phyloP scores from a whole-genome alignment of 2,888 invertebrate genomes.

The Synanthedon tipuliformis region DNA sequence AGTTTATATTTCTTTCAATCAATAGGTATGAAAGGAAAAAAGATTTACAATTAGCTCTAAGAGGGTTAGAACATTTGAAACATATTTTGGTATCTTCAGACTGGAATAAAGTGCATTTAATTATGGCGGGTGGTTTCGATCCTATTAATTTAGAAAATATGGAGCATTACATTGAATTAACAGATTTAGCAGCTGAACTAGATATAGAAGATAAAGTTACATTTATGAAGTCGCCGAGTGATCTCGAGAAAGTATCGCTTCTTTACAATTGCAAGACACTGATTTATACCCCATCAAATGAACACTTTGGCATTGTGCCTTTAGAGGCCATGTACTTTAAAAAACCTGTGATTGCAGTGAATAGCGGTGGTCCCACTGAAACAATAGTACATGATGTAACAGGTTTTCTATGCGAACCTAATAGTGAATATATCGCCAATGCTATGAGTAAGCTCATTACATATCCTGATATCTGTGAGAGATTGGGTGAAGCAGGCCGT shows the following conservation, averaged over 20 bases:
- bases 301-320: constrained; percentile 99
- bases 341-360: constrained; percentile 94
- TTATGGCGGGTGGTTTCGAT: constrained; percentile 98
- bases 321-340: constrained; percentile 96
- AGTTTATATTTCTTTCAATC: constrained; percentile 87
- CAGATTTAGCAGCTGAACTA: constrained; percentile 72
- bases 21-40: constrained; percentile 99
- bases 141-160: constrained; percentile 87
- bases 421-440: constrained; percentile 77
- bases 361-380: constrained; percentile 96
- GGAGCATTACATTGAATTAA: constrained; percentile 83
- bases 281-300: constrained; percentile 95
- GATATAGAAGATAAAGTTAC: constrained; percentile 79
- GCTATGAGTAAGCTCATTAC: constrained; percentile 79
- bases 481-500: constrained; percentile 81
- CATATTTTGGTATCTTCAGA: constrained; percentile 61
- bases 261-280: constrained; percentile 82
- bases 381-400: constrained; percentile 85
- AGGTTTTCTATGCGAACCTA: constrained; percentile 82
- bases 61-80: constrained; percentile 79
- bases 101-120: constrained; percentile 80
- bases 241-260: constrained; percentile 84
- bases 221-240: constrained; percentile 89
- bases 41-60: constrained; percentile 87
- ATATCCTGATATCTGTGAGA: constrained; percentile 69